Conservation (phyloP, 2,797 vertebrate genomes). For the Crenuchus spilurus region DNA sequence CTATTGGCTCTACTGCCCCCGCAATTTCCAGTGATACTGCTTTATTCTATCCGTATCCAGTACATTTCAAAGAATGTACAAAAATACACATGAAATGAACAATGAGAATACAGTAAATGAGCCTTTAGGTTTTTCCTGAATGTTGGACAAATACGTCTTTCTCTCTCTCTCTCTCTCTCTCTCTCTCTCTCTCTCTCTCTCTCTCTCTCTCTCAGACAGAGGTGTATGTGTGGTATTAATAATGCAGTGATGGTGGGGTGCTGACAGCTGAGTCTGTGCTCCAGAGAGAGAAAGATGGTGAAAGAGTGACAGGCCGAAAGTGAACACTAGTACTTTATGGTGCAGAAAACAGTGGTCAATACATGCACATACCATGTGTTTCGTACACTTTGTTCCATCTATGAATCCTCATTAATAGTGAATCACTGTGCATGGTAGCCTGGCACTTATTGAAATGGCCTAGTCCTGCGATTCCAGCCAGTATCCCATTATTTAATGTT, state of each 20-base stretch:
- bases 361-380: background rate
- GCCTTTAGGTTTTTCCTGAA: too few species aligned
- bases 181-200: background rate
- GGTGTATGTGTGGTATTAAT: slow-evolving; percentile 32
- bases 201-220: slow-evolving; percentile 24
- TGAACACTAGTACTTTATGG: background rate
- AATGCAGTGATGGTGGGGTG: slow-evolving; percentile 37
- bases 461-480: too few species aligned
- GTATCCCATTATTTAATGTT: background rate
- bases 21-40: too few species aligned
- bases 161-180: background rate
- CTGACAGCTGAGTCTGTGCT: slow-evolving; percentile 15
- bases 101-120: too few species aligned
- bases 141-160: background rate
- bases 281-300: background rate
- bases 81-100: too few species aligned
- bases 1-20: too few species aligned
- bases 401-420: background rate
- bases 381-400: background rate
- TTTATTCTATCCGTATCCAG: too few species aligned
- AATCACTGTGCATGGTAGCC: background rate
- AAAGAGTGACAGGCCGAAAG: slow-evolving; percentile 8
- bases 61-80: too few species aligned
- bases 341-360: background rate
- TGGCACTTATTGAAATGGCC: background rate